These are phyloP conservation scores for Hanleya hanleyi DNA, from an alignment of 2,888 invertebrate genomes.

Conservation along the genomic window DNA sequence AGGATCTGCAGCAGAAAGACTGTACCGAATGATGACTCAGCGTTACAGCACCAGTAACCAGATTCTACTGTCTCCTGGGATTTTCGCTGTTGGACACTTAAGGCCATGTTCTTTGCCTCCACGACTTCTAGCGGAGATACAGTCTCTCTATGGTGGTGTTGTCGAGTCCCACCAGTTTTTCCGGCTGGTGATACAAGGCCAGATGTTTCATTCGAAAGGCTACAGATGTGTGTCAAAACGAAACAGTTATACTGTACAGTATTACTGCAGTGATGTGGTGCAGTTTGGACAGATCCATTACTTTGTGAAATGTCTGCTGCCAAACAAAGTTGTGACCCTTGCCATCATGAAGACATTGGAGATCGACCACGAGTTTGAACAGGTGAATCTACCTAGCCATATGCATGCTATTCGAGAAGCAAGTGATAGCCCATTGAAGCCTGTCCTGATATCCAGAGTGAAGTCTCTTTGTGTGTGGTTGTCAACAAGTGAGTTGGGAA, in stretches of 20 bases:
- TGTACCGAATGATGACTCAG: neutral
- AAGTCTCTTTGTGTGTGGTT: too few relatives aligned
- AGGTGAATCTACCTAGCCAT: neutral
- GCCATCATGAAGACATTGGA: neutral
- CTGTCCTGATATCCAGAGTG: too few relatives aligned
- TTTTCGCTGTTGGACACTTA: neutral
- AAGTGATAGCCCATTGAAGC: too few relatives aligned
- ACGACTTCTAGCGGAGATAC: neutral
- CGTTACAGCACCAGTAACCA: neutral
- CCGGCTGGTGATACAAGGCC: neutral
- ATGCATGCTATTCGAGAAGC: neutral
- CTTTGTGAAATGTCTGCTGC: neutral
- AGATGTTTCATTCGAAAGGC: conserved; percentile 14
- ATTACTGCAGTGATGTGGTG: neutral
- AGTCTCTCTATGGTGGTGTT: neutral
- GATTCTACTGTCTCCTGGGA: neutral
- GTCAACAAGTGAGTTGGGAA: too few relatives aligned
- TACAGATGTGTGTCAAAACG: conserved; percentile 1
- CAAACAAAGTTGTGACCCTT: neutral
- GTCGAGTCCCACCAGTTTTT: neutral
- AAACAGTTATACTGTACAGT: conserved; percentile 15
- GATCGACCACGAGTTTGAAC: neutral
- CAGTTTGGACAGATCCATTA: neutral
- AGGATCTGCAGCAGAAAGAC: neutral
- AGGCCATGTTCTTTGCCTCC: neutral